Base-by-base conservation (phyloP, 2,888 invertebrate genomes). In the Tridacna gigas region DNA sequence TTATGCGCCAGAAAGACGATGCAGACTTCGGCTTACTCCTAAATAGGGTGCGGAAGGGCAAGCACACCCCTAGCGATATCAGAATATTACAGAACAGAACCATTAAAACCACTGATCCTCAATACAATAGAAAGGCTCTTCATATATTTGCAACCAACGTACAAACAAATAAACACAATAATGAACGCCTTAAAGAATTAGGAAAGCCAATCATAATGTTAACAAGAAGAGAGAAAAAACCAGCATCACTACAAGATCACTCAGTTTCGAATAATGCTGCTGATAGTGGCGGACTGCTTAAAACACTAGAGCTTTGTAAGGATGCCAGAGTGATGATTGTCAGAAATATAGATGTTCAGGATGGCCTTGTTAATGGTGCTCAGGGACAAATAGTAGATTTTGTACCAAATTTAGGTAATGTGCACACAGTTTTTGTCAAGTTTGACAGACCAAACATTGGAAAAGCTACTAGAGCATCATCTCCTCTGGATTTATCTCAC, bases 321-420 rank as follows among this genome's bases (percentile, higher is more conserved):
- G 69, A 66, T 25, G 85, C 83, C n/a, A 82, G 82, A 80, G 78
- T 87, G 2, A 89, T 87, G 87, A 25, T 86, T 12, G 75, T 79
- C 20, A 79, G 77, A 71, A 89, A 86, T 75, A 74, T 89, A 45
- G 82, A 87, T 84, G 80, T 89, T 67, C 60, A 56, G 20, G 86
- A 86, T 84, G 86, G 86, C 9, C 76, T 87, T 47, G 84, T 82
- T 9, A 89, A 86, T 84, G 86, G 85, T 22, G 76, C 84, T 11
- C 83, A 80, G 71, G 88, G 83, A 60, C 37, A 28, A 15, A 73
- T 88, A n/a, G 67, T 82, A 25, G 69, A 75, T 37, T 83, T 88
- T 51, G n/a, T 78, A 0, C 71, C 65, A 48, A 61, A 69, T 26
- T 28, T n/a, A 15, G 63, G 47, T 28, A 74, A 79, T 25, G 60